Base-by-base conservation (phyloP, 1,140 invertebrate genomes). In the Andrena cerasifolii region DNA sequence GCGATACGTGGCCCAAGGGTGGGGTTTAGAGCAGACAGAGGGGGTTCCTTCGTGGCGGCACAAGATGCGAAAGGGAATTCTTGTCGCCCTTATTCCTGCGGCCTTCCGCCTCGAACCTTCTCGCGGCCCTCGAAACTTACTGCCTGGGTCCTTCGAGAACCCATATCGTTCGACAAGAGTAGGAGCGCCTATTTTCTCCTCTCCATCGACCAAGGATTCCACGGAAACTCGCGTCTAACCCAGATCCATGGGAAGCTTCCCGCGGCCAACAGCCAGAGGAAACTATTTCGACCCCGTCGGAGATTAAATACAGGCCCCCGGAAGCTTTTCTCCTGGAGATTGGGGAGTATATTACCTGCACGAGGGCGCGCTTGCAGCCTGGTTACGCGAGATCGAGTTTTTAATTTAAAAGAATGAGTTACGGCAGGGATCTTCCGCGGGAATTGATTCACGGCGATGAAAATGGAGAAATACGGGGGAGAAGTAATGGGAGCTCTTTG, bases 101-200 rank as follows among this genome's bases (percentile, higher is more conserved):
- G 47, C 47, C 24, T 33, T 14, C 65, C 24, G 36, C 40, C 16
- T 7, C 14, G 4, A 47, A 28, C 5, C 26, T 36, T 68, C 10
- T 10, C 36, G 10, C 36, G 36, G 36, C 4, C 4, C 36, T 54
- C 33, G 28, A 54, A 68, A 68, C 65, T 68, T 68, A n/a, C n/a
- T n/a, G n/a, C n/a, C n/a, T n/a, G n/a, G n/a, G n/a, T n/a, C n/a
- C n/a, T n/a, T n/a, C n/a, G n/a, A n/a, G n/a, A n/a, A n/a, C n/a
- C n/a, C n/a, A n/a, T n/a, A n/a, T n/a, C n/a, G n/a, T n/a, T n/a
- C n/a, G n/a, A n/a, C n/a, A n/a, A n/a, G n/a, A n/a, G n/a, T n/a
- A n/a, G n/a, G n/a, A n/a, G n/a, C n/a, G n/a, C n/a, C n/a, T n/a
- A n/a, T n/a, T n/a, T n/a, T n/a, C n/a, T n/a, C n/a, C n/a, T n/a